Evolutionary conservation across 1,140 invertebrate genomes (phyloP).

Genomic region (Neodiprion virginianus): DNA sequence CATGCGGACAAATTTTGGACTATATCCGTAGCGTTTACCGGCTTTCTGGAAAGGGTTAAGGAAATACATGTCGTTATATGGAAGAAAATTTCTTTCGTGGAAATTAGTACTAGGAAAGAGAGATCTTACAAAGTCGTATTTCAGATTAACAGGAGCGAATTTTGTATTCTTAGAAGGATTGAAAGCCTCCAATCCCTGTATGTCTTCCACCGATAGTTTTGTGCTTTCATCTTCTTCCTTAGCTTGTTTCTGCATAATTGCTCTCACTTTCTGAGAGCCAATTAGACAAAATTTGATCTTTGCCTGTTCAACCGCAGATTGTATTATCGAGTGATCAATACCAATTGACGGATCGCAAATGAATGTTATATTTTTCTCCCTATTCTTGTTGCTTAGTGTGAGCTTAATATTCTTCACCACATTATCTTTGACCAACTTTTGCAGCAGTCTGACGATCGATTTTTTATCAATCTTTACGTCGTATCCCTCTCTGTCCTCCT

Average conservation of each 20-base stretch:
- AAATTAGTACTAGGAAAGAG: background rate
- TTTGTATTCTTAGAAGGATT: background rate
- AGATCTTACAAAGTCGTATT: constrained; percentile 26
- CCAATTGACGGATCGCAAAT: constrained; percentile 66
- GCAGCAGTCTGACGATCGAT: constrained; percentile 66
- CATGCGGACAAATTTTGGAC: constrained; percentile 76
- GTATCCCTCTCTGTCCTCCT: constrained; percentile 66
- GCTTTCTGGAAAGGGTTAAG: constrained; percentile 37
- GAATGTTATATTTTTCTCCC: constrained; percentile 62
- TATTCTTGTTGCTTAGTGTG: constrained; percentile 59
- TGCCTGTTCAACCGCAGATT: constrained; percentile 67
- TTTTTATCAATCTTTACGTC: constrained; percentile 68
- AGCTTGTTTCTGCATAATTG: background rate
- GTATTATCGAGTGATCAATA: constrained; percentile 63
- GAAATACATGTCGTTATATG: constrained; percentile 6
- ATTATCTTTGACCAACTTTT: constrained; percentile 65
- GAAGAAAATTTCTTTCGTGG: background rate
- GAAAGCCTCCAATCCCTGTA: background rate
- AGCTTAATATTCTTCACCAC: constrained; percentile 68
- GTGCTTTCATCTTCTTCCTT: background rate
- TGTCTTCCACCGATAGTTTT: background rate
- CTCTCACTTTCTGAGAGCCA: constrained; percentile 23
- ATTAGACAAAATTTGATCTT: constrained; percentile 67
- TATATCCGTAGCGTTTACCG: constrained; percentile 60
- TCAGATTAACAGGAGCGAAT: background rate